Percentiles rank a stretch among this genome's conserved stretches.
Evolutionary conservation across 2,888 invertebrate genomes (phyloP).

Genomic region (Lutraria lutraria): DNA sequence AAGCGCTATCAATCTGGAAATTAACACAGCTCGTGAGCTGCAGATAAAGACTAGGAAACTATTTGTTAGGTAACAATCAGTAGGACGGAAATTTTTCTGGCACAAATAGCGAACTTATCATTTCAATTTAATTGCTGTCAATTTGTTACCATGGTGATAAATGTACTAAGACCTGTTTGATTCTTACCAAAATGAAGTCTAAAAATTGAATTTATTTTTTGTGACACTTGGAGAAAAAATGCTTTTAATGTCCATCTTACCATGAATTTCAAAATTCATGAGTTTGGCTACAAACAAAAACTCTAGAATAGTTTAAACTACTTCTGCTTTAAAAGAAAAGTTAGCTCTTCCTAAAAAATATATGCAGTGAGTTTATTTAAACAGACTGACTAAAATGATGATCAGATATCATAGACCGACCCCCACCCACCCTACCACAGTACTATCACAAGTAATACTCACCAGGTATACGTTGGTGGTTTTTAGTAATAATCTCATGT

Average conservation of each 20-base stretch:
- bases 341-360: too few species aligned
- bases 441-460: neutral
- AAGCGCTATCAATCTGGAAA: conserved; percentile 24
- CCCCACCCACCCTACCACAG: neutral
- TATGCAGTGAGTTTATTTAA: too few species aligned
- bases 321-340: too few species aligned
- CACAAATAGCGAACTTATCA: neutral
- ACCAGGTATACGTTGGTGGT: neutral
- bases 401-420: neutral
- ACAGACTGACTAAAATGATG: too few species aligned
- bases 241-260: too few species aligned
- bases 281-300: too few species aligned
- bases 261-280: too few species aligned
- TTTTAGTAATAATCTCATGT: neutral
- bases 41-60: conserved; percentile 1
- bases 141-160: neutral
- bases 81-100: neutral
- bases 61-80: neutral
- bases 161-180: neutral
- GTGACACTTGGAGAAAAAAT: too few species aligned
- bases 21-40: neutral
- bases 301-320: too few species aligned
- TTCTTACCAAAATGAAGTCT: neutral
- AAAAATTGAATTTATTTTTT: too few species aligned
- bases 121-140: neutral